Base-by-base conservation (phyloP, 2,113 vertebrate genomes). In the Psophia crepitans region DNA sequence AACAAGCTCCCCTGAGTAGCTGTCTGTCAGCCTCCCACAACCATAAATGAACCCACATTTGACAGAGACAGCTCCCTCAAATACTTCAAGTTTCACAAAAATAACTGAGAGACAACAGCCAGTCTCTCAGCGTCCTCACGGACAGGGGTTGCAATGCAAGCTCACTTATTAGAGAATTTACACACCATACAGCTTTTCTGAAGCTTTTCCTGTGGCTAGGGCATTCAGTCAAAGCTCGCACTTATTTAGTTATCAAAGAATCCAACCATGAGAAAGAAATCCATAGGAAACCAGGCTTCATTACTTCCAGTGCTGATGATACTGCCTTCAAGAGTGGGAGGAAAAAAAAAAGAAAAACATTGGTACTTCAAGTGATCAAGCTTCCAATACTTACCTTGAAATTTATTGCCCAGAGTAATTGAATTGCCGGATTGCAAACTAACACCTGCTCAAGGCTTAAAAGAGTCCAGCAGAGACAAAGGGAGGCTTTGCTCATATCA, bases 221-320 rank as follows among this genome's bases (percentile, higher is more conserved):
- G 37, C 66, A 26, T 63, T 92, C 86, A 82, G 35, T 75, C 82
- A 65, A 18, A 96, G 93, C 68, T 87, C 5, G 2, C 30, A n/a
- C 84, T 90, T 89, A 84, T 84, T 95, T 87, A 91, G 91, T 84
- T 95, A 94, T 87, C 94, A 79, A 82, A 94, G 81, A 96, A 95
- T 2, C 74, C 91, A 96, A 79, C 6, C 94, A 87, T 49, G 89
- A 93, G 94, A 78, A 89, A 93, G 89, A 90, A 96, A 96, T 84
- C 86, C 91, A 82, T 49, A 44, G 89, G 84, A 95, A 93, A 60
- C 13, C 81, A 96, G 70, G 89, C 84, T 95, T 94, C 94, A 87
- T 91, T 95, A 93, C 94, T 69, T 48, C 69, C 87, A 53, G 20
- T 51, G 80, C 69, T 91, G 64, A 43, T 78, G 73, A 57, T 91